These are phyloP conservation scores for Dromococcyx pavoninus DNA, from an alignment of 2,797 vertebrate genomes.

Conservation along the genomic window DNA sequence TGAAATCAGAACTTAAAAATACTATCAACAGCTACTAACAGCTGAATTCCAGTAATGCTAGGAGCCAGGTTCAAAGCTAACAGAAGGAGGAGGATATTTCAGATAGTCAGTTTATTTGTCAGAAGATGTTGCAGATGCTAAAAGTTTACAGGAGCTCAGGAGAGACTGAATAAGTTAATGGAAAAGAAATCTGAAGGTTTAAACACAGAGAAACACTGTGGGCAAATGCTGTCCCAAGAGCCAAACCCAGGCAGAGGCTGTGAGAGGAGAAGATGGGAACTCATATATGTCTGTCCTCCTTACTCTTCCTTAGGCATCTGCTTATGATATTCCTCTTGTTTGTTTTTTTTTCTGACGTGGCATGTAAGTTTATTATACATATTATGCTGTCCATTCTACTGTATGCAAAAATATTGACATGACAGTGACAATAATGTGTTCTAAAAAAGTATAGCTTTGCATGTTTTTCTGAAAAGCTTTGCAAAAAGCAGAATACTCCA, in stretches of 20 bases:
- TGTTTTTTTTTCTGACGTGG: neutral
- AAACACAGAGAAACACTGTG: neutral
- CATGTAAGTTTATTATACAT: neutral
- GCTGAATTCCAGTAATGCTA: neutral
- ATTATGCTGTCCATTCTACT: neutral
- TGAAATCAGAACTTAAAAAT: neutral
- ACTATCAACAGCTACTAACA: neutral
- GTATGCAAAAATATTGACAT: neutral
- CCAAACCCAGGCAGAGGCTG: neutral
- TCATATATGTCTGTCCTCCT: neutral
- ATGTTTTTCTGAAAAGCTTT: neutral
- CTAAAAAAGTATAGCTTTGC: accelerated
- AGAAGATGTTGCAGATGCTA: neutral
- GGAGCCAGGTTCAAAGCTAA: neutral
- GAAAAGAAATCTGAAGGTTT: neutral
- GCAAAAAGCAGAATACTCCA: neutral
- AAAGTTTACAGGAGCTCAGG: neutral
- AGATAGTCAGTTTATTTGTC: neutral
- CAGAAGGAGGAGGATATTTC: neutral
- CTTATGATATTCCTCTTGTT: neutral
- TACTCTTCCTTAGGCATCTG: neutral
- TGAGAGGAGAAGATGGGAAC: neutral
- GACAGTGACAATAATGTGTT: neutral
- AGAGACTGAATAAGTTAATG: neutral
- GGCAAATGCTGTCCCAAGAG: neutral